These are phyloP conservation scores for Montipora cactus DNA, from an alignment of 64 coral and sea anemone species.

Conservation along the genomic window DNA sequence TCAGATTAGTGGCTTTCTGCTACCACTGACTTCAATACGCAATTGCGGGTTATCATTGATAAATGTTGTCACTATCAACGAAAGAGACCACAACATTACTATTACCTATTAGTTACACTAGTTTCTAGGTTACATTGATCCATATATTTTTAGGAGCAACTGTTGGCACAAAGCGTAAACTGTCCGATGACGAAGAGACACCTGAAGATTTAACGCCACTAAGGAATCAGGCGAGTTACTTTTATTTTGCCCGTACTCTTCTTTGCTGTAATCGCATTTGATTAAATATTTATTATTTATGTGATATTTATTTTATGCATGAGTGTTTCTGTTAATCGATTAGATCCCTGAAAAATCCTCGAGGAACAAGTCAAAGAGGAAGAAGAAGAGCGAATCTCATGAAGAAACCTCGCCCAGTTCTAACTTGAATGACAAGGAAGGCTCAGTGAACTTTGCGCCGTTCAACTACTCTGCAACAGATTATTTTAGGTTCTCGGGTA, in stretches of 20 bases:
- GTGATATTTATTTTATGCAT: too few species aligned
- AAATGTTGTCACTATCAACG: too few species aligned
- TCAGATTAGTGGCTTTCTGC: too few species aligned
- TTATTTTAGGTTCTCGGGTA: conserved; percentile 35
- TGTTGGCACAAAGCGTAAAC: neutral
- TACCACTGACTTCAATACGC: too few species aligned
- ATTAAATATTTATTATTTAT: too few species aligned
- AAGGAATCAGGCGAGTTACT: neutral
- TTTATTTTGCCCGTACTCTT: too few species aligned
- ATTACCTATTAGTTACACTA: too few species aligned
- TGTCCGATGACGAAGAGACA: neutral
- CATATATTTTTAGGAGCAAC: neutral
- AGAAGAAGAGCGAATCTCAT: neutral
- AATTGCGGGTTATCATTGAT: too few species aligned
- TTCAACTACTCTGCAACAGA: conserved; percentile 62
- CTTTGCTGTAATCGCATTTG: too few species aligned
- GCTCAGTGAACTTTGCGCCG: conserved; percentile 39
- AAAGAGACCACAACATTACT: too few species aligned
- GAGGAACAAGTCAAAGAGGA: neutral
- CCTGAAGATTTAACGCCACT: conserved; percentile 31
- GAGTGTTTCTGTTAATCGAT: neutral
- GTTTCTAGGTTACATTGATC: too few species aligned
- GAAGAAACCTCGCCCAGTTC: neutral
- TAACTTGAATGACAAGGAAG: neutral
- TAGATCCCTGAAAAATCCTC: neutral